Conservation (phyloP, 2,113 vertebrate genomes). For the Garra rufa region DNA sequence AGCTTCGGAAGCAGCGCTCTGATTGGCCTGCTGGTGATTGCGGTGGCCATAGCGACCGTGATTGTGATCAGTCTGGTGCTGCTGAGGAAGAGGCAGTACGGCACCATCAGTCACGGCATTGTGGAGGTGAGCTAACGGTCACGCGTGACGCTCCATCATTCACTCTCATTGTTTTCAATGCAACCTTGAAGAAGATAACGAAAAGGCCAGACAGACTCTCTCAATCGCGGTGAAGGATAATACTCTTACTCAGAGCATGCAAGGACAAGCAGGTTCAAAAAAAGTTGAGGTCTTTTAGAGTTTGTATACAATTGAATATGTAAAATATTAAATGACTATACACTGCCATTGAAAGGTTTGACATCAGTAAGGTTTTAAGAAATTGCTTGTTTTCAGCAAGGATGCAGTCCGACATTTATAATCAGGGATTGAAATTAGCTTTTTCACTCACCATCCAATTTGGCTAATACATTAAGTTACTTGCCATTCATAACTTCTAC, state of each 20-base stretch:
- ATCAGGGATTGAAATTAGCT: too few relatives aligned
- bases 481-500: too few relatives aligned
- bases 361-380: too few relatives aligned
- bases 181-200: constrained; percentile 9
- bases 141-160: background rate
- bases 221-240: background rate
- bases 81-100: constrained; percentile 95
- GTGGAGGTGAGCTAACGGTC: constrained; percentile 87
- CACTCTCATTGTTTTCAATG: background rate
- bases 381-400: too few relatives aligned
- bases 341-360: background rate
- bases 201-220: background rate
- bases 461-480: too few relatives aligned
- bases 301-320: background rate
- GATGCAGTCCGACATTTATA: too few relatives aligned
- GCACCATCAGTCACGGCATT: constrained; percentile 97
- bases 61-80: constrained; percentile 97
- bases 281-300: background rate
- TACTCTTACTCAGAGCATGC: background rate
- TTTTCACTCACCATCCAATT: too few relatives aligned
- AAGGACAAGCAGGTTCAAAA: background rate
- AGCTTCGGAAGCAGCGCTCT: constrained; percentile 92
- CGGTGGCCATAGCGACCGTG: constrained; percentile 92
- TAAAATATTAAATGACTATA: background rate
- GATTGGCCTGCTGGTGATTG: constrained; percentile 93